phyloP scores from a whole-genome alignment of 2,113 vertebrate genomes.

The Rhynchomys soricoides region DNA sequence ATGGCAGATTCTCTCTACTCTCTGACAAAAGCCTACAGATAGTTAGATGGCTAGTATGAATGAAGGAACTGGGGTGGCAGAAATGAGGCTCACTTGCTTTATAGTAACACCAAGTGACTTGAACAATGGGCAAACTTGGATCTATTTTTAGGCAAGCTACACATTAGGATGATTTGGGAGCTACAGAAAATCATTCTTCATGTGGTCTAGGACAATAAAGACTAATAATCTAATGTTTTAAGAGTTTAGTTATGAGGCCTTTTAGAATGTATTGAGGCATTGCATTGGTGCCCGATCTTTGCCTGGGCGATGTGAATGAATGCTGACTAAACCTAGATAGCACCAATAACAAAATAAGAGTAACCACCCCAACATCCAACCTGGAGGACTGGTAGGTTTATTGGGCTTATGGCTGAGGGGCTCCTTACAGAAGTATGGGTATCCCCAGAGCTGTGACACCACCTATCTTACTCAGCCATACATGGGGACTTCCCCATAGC shows the following conservation, averaged over 20 bases:
- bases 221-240: background rate
- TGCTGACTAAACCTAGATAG: background rate
- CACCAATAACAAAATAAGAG: background rate
- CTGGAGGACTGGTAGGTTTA: background rate
- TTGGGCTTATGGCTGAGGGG: background rate
- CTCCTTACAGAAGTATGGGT: background rate
- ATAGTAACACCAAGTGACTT: background rate
- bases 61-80: background rate
- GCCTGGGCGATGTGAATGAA: background rate
- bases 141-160: background rate
- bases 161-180: background rate
- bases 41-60: too few species aligned
- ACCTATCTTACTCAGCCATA: background rate
- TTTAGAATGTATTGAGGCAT: background rate
- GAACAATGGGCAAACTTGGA: background rate
- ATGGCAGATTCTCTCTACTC: background rate
- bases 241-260: background rate
- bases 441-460: background rate
- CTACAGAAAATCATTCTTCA: background rate
- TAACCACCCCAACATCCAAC: background rate
- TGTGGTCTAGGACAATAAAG: background rate
- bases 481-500: too few species aligned
- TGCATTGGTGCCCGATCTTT: background rate
- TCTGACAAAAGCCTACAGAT: background rate
- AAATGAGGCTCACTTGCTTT: background rate